Percentiles rank a stretch among this genome's conserved stretches.
Conservation (phyloP, 1,140 invertebrate genomes). For the Aplysia californica region DNA sequence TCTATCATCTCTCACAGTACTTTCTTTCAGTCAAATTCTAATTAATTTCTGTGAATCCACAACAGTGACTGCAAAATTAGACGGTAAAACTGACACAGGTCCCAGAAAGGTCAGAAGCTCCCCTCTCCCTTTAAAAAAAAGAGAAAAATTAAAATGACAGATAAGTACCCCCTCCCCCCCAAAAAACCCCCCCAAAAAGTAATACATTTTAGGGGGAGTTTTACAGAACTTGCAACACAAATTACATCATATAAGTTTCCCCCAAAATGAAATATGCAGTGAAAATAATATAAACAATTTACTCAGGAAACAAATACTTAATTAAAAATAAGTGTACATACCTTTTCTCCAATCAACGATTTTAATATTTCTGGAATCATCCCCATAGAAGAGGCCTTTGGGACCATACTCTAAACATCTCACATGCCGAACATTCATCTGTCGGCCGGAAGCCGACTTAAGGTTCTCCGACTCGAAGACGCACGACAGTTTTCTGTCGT, state of each 20-base stretch:
- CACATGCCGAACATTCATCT: slow-evolving; percentile 36
- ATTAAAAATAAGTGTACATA: slow-evolving; percentile 9
- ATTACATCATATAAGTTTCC: background rate
- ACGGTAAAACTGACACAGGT: no score
- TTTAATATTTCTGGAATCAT: slow-evolving; percentile 61
- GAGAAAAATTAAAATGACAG: no score
- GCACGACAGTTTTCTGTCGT: slow-evolving; percentile 38
- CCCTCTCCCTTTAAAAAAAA: no score
- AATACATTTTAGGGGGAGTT: background rate
- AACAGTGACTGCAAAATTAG: no score
- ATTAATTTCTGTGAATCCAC: no score
- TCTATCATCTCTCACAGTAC: no score
- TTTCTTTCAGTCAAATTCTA: no score
- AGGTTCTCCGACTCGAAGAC: slow-evolving; percentile 53
- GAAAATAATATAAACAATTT: background rate
- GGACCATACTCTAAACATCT: slow-evolving; percentile 35
- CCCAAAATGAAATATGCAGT: background rate
- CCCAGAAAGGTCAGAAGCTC: no score
- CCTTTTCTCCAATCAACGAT: slow-evolving; percentile 60
- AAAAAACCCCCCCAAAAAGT: background rate
- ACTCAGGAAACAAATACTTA: background rate
- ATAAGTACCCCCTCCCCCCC: no score
- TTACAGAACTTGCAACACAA: background rate
- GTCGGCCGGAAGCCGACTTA: slow-evolving; percentile 17
- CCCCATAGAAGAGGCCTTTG: slow-evolving; percentile 48